Base-by-base conservation (phyloP, 2,888 invertebrate species). In the Orthosia gracilis region DNA sequence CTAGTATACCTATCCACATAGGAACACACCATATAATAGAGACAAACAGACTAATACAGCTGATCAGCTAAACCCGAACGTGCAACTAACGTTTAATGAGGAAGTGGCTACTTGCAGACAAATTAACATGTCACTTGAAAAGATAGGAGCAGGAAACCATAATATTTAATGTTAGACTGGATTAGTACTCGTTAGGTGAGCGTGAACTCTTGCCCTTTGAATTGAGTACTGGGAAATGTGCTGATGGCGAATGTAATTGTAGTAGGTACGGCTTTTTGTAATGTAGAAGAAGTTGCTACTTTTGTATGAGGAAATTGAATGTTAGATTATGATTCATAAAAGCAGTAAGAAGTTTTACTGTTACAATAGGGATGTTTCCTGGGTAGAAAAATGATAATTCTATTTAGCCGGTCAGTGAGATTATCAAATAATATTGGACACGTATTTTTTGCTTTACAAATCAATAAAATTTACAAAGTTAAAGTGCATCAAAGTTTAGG, bases 41-140 rank as follows among this genome's bases (percentile, higher is more conserved):
- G 90, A 93, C 90, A 92, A 94, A 92, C 89, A 65, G 84, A 87
- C 91, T 91, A 92, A 93, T 94, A 91, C 93, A 93, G 93, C 90
- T 87, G 88, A 91, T 91, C 91, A 91, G 91, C 94, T 92, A 90
- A 92, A 92, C 92, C 90, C 91, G 90, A 94, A 94, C 94, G 92
- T 86, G 94, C 93, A 94, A 95, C 94, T 94, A 95, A 92, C 91
- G 83, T 86, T 92, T 96, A 96, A 96, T 96, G 94, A 96, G 96
- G 96, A 96, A 94, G 95, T 94, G 86, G 84, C 94, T 96, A 95
- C 96, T 96, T 96, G 94, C 90, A 89, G 87, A 91, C 90, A 91
- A 94, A 95, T 95, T 95, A 94, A 94, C 92, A 94, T 92, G 93
- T 94, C 95, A 94, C 93, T 95, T 94, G 90, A 94, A 95, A 94